These are phyloP conservation scores for Seriola aureovittata DNA, from an alignment of 2,113 vertebrate species.

Conservation along the genomic window DNA sequence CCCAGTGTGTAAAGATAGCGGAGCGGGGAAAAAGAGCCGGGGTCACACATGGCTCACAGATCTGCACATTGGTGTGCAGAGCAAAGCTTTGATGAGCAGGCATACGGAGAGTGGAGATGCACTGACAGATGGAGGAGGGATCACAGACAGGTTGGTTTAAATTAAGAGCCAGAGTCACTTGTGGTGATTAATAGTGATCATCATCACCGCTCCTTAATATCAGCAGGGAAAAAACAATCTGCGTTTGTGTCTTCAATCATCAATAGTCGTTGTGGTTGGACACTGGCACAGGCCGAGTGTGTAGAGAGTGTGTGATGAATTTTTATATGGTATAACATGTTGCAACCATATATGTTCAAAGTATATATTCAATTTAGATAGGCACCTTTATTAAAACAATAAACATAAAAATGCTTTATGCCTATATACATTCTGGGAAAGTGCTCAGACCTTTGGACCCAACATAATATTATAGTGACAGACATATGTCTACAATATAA, in stretches of 20 bases:
- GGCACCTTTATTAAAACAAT: no score
- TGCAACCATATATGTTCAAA: no score
- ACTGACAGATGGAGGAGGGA: slow-evolving; percentile 21
- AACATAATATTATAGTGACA: no score
- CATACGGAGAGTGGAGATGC: not conserved
- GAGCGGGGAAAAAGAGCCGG: not conserved
- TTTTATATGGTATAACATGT: no score
- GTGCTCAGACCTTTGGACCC: no score
- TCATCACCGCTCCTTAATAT: not conserved
- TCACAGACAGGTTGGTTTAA: not conserved
- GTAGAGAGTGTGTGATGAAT: not conserved
- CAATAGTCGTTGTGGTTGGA: not conserved
- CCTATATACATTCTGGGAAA: no score
- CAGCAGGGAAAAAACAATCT: not conserved
- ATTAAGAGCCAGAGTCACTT: slow-evolving; percentile 27
- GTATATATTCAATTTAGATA: no score
- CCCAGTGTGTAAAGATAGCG: not conserved
- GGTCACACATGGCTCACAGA: not conserved
- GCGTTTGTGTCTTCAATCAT: not conserved
- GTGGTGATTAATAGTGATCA: slow-evolving; percentile 6
- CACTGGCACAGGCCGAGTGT: not conserved
- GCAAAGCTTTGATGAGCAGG: not conserved
- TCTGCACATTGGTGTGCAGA: not conserved
- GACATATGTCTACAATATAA: no score
- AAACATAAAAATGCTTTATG: no score